Evolutionary conservation across 2,797 vertebrate genomes (phyloP), one percentile per base, ranked within the genome.

Genomic region (Coilia nasus): DNA sequence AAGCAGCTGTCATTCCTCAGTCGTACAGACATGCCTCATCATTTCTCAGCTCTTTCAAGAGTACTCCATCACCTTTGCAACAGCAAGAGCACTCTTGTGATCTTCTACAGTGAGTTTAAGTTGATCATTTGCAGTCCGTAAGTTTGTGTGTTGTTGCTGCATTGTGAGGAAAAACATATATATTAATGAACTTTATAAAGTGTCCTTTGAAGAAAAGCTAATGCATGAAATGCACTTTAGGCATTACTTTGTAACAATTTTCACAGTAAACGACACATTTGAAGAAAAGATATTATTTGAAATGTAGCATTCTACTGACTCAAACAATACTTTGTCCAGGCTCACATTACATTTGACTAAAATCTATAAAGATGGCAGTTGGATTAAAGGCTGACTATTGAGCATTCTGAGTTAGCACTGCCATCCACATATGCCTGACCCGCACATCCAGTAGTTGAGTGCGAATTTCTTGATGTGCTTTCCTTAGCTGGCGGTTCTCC

Each of bases 31-130:
- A 62, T 21, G 71, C 71, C 71, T 78, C 31, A 44, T 78, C 71
- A 78, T 35, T 10, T 21, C 17, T 31, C 71, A 44, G 7, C 10
- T 78, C 31, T 78, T 1, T 19, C 35, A 44, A 21, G 35, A 31
- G 35, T 41, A 78, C 81, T 82, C 56, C 59, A 15, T 96, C 93
- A 97, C 96, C 96, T 97, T 95, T 44, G 96, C 95, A 91, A 94
- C 95, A 86, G 93, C 94, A 92, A 97, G 95, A 25, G 96, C 95
- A 91, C 95, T 96, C 95, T 96, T 96, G 95, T 97, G 96, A 94
- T 96, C 95, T 92, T 97, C 95, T 94, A 97, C 82, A 87, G 94
- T 96, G 94, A 96, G 92, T 94, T 94, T 94, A 93, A 97, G 96
- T 89, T 95, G 94, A 87, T 95, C 95, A 91, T 97, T 96, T 85